Conservation (phyloP, 2,888 invertebrate genomes). For the Eremobia ochroleuca region DNA sequence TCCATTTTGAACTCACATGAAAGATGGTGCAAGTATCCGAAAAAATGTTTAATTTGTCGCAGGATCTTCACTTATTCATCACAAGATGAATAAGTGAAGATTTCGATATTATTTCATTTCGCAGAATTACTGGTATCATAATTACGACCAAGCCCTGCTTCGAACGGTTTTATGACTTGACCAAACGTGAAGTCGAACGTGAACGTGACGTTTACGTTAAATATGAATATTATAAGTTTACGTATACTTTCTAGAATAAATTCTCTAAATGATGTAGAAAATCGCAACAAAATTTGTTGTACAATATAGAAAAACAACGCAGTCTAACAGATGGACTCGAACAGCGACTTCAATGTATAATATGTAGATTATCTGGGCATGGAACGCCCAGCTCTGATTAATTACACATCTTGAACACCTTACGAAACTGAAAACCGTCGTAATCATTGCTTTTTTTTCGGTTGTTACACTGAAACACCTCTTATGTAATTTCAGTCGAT, state of each 20-base stretch:
- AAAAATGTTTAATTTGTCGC: not conserved
- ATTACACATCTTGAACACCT: slow-evolving; percentile 4
- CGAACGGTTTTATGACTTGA: not conserved
- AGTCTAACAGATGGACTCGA: not conserved
- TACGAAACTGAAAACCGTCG: not conserved
- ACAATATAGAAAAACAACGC: not conserved
- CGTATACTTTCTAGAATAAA: no score
- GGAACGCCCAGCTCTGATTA: not conserved
- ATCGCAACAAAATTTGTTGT: not conserved
- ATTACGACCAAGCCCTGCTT: not conserved
- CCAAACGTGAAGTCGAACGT: not conserved
- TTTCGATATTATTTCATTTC: no score
- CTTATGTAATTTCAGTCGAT: slow-evolving; percentile 47
- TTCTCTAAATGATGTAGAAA: no score
- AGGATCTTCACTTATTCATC: no score
- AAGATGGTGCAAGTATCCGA: no score
- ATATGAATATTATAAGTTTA: no score
- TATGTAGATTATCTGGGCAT: not conserved
- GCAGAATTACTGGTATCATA: no score
- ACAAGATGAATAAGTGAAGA: no score
- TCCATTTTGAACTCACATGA: not conserved
- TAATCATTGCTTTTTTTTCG: slow-evolving; percentile 18
- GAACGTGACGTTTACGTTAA: no score
- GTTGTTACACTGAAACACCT: not conserved
- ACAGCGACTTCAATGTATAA: not conserved